Evolutionary conservation across 2,888 invertebrate species (phyloP), one percentile per base, ranked within the genome.

Genomic region (Eupithecia centaureata): DNA sequence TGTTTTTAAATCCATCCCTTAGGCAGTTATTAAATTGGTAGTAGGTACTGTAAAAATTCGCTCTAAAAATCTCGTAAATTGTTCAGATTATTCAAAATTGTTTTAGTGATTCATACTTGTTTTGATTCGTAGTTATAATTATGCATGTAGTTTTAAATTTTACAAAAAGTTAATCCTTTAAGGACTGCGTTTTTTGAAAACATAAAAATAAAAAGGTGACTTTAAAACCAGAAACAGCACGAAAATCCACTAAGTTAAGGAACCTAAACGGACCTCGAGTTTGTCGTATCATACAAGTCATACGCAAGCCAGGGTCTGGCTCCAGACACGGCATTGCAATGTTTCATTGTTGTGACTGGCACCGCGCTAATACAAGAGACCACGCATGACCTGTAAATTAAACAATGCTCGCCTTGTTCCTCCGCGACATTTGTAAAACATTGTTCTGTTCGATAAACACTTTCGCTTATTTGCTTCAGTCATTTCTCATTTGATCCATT

Each of bases 341-440:
- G 70, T 72, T 56, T 63, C 65, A 65, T 60, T 63, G 60, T 65
- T 32, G 68, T 54, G 27, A 32, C 63, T 51, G 22, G 56, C 51
- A 47, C 51, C 68, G 56, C 18, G 61, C 72, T 70, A 32, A 61
- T 51, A 72, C 74, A 73, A 78, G 77, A 77, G 70, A 79, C 63
- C 81, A 81, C 77, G 80, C 74, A 73, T 74, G 80, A 75, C 77
- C 77, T 74, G 77, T 76, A 78, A 73, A 63, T 71, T 54, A 38
- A 65, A 77, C 72, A 76, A 77, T 77, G 67, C 33, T 25, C 59
- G 59, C 61, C 60, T 66, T 65, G 35, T 42, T 33, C 51, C 25
- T 61, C 47, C 28, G 54, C 51, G 27, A 47, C n/a, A 33, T 58
- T 67, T 68, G 47, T 25, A 52, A 57, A 57, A 27, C 27, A 52